phyloP scores from a whole-genome alignment of 2,888 invertebrate genomes.

The Polyploca ridens region DNA sequence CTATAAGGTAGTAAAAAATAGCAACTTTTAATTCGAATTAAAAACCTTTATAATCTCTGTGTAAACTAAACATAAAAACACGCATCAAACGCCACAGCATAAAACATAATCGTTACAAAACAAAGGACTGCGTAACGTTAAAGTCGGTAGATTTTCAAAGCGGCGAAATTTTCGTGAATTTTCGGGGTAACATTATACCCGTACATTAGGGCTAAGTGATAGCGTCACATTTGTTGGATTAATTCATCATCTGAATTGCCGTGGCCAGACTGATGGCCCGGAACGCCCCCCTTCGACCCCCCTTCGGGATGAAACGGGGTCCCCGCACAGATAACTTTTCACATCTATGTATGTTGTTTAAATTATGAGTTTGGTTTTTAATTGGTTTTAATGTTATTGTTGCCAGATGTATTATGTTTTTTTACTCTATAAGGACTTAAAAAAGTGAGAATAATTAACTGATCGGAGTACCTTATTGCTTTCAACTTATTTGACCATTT shows the following conservation, averaged over 20 bases:
- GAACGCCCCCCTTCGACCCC: constrained; percentile 58
- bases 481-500: too few relatives aligned
- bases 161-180: constrained; percentile 61
- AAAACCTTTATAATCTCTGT: not conserved
- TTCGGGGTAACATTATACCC: constrained; percentile 83
- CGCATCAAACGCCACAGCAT: constrained; percentile 41
- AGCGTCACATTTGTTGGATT: constrained; percentile 85
- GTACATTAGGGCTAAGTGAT: constrained; percentile 85
- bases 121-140: constrained; percentile 60
- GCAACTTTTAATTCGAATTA: not conserved
- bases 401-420: constrained; percentile 8
- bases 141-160: constrained; percentile 65
- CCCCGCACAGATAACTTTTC: constrained; percentile 54
- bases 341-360: constrained; percentile 67
- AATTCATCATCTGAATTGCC: constrained; percentile 85
- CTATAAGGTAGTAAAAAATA: too few relatives aligned
- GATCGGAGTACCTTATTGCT: too few relatives aligned
- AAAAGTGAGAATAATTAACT: too few relatives aligned
- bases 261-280: constrained; percentile 84
- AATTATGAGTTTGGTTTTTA: constrained; percentile 61
- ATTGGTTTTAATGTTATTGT: constrained; percentile 26
- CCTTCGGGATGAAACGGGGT: constrained; percentile 41
- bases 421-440: too few relatives aligned
- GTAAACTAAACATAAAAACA: constrained; percentile 32
- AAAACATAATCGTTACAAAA: constrained; percentile 52